A percentile compares a stretch with the other conserved stretches of the same genome.
Conservation (phyloP, 1,140 invertebrate species). For the Brachionus rotundiformis region DNA sequence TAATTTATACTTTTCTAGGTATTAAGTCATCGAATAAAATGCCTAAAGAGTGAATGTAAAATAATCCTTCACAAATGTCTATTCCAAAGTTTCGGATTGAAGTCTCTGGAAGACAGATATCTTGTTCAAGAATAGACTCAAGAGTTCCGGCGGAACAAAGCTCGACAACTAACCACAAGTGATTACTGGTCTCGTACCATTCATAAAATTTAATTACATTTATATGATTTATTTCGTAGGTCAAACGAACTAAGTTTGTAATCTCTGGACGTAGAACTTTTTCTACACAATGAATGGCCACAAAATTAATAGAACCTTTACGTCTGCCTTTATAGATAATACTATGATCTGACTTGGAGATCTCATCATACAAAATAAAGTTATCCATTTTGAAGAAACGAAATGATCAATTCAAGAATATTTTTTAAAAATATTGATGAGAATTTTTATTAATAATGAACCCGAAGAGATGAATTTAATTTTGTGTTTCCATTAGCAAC, state of each 20-base stretch:
- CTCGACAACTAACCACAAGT: conserved; percentile 64
- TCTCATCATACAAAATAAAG: conserved; percentile 64
- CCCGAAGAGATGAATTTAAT: not conserved
- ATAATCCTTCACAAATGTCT: conserved; percentile 60
- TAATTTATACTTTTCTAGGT: conserved; percentile 60
- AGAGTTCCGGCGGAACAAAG: conserved; percentile 64
- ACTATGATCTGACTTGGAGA: conserved; percentile 60
- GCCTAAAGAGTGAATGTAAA: conserved; percentile 63
- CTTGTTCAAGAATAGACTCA: conserved; percentile 59
- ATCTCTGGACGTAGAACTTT: conserved; percentile 62
- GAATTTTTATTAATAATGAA: conserved; percentile 32
- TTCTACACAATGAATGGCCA: conserved; percentile 64
- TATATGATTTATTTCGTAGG: conserved; percentile 61
- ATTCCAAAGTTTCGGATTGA: conserved; percentile 61
- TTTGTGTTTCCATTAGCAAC: conserved; percentile 7
- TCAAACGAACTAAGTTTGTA: conserved; percentile 64
- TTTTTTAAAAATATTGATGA: too few relatives aligned
- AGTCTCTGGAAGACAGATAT: conserved; percentile 61
- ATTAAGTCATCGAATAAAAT: conserved; percentile 62
- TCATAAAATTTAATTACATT: conserved; percentile 64
- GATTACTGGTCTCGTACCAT: conserved; percentile 65
- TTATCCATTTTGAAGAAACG: conserved; percentile 57
- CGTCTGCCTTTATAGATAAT: conserved; percentile 64
- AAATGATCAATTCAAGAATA: not conserved
- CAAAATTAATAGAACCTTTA: conserved; percentile 64